These are phyloP conservation scores for Anadara kagoshimensis DNA, from an alignment of 1,140 invertebrate species.

Conservation along the genomic window DNA sequence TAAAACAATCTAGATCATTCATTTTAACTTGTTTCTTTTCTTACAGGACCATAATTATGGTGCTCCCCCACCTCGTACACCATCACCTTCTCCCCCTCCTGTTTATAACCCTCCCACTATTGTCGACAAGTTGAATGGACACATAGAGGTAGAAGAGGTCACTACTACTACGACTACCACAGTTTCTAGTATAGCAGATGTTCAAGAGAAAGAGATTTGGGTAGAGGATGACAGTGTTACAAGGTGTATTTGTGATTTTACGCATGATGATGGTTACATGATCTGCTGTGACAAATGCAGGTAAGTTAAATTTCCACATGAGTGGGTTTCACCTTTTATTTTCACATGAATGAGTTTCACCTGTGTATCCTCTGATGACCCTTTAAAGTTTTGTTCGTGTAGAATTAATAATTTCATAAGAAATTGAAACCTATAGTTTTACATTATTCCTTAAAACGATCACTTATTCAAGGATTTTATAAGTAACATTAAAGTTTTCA, in stretches of 20 bases:
- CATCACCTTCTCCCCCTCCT: constrained; percentile 76
- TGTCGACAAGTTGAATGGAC: constrained; percentile 74
- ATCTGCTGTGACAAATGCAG: constrained; percentile 93
- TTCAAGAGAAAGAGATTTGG: constrained; percentile 36
- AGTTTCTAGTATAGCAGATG: constrained; percentile 43
- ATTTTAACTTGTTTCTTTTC: constrained; percentile 54
- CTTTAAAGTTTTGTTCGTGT: too few relatives aligned
- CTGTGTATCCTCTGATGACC: too few relatives aligned
- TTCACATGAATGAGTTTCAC: too few relatives aligned
- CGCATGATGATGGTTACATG: constrained; percentile 98
- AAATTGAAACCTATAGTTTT: too few relatives aligned
- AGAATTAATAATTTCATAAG: too few relatives aligned
- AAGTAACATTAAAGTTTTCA: too few relatives aligned
- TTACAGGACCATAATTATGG: constrained; percentile 89
- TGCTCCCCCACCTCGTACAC: constrained; percentile 80
- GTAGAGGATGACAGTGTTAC: constrained; percentile 84
- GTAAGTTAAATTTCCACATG: constrained; percentile 73
- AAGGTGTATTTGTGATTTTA: constrained; percentile 94
- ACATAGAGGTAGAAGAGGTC: constrained; percentile 74
- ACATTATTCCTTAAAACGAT: too few relatives aligned
- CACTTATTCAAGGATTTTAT: too few relatives aligned
- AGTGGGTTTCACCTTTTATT: too few relatives aligned
- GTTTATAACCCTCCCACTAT: constrained; percentile 61
- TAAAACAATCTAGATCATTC: too few relatives aligned
- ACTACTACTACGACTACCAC: neutral